Conservation (phyloP, 2,113 vertebrate genomes). For the Brachyistius frenatus region DNA sequence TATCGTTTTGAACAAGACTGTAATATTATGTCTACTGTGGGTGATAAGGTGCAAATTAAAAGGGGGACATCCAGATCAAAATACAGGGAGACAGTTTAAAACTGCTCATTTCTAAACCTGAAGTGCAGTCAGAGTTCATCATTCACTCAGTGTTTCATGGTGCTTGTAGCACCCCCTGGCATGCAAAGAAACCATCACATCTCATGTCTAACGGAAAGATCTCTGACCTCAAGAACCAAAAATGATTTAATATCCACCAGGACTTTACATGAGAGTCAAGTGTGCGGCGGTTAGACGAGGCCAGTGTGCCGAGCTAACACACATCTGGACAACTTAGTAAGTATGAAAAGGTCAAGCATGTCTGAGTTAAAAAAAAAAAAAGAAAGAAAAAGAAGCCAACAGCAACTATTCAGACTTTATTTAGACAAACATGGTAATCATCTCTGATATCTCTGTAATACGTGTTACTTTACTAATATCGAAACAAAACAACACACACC, state of each 20-base stretch:
- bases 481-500: constrained; percentile 14
- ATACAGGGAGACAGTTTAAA: neutral
- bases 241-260: constrained; percentile 28
- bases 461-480: neutral
- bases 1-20: neutral
- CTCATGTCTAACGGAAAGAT: constrained; percentile 41
- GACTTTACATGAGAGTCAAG: constrained; percentile 1
- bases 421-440: neutral
- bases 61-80: neutral
- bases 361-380: neutral
- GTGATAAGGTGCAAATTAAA: too few species aligned
- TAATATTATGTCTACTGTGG: neutral
- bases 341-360: neutral
- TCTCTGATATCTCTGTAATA: neutral
- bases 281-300: neutral
- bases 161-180: neutral
- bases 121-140: neutral
- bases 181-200: constrained; percentile 44
- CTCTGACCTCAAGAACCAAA: constrained; percentile 26
- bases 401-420: neutral
- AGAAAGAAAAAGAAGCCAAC: neutral
- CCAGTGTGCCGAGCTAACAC: neutral
- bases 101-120: neutral
- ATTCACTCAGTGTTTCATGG: neutral
- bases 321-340: neutral